Evolutionary conservation across 2,888 invertebrate species (phyloP), one percentile per base, ranked within the genome.

Genomic region (Cartodere bifasciata): DNA sequence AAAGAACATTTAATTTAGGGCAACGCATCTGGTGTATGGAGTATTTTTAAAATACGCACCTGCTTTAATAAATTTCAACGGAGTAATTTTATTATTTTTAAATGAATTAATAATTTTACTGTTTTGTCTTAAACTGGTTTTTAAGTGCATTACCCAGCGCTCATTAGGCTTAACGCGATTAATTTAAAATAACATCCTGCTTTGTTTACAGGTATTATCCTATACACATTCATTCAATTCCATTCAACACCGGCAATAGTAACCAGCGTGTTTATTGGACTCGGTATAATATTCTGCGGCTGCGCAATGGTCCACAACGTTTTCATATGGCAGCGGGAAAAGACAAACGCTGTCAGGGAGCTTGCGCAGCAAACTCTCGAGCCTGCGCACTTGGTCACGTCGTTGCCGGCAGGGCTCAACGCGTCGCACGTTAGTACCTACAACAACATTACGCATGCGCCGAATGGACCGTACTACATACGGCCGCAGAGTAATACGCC

Each of bases 271-370:
- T 76, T 91, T 52, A 84, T 91, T 39, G 87, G 88, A n/a, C 68
- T 87, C 11, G 90, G 90, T 2, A 85, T 91, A 37, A 72, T 91
- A 23, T 90, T 91, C 63, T 88, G 90, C 55, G 85, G 90, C 43
- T 83, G 85, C 49, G 87, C 90, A 13, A 85, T 91, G 77, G 85
- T 91, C 11, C 91, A 92, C 64, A 91, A 90, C 61, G 86, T 87
- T 9, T 90, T 88, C 60, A 79, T 90, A 28, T 92, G 91, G 91
- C 87, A 90, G 61, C 80, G 78, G 56, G 85, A 85, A 58, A 86
- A 86, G 62, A 86, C 85, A 1, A 84, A 80, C 45, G 74, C 84
- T 30, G 83, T 84, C 16, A 76, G 75, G 48, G 76, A 76, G 37
- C 37, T 58, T 23, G 58, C 59, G 3, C 36, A 57, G 27, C 55